phyloP scores from a whole-genome alignment of 1,140 invertebrate genomes.

The Ladona fulva region DNA sequence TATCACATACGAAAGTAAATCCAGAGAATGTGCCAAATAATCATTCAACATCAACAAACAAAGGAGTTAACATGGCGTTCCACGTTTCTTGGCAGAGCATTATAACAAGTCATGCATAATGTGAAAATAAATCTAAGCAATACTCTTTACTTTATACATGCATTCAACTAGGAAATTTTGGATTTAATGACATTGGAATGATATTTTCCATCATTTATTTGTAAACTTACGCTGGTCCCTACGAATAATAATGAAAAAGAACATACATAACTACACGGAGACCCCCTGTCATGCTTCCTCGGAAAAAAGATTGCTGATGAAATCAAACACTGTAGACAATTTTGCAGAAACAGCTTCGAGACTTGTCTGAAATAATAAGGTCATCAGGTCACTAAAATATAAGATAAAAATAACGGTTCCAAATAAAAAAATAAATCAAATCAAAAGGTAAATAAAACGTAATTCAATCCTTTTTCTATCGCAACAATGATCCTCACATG shows the following conservation, averaged over 20 bases:
- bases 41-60: too few relatives aligned
- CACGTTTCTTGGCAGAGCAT: too few relatives aligned
- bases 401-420: neutral
- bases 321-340: neutral
- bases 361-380: neutral
- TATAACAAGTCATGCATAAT: neutral
- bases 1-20: too few relatives aligned
- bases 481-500: neutral
- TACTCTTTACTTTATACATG: neutral
- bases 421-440: neutral
- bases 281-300: neutral
- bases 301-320: neutral
- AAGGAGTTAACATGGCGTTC: too few relatives aligned
- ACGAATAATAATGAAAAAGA: neutral
- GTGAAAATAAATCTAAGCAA: neutral
- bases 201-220: too few relatives aligned
- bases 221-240: neutral
- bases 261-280: neutral
- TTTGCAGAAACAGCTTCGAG: neutral
- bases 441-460: neutral
- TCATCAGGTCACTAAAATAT: neutral
- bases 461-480: neutral
- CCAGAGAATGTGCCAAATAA: too few relatives aligned
- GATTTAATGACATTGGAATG: too few relatives aligned
- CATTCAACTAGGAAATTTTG: too few relatives aligned